Conservation (phyloP, 2,888 invertebrate species). For the Heliconius cydno region DNA sequence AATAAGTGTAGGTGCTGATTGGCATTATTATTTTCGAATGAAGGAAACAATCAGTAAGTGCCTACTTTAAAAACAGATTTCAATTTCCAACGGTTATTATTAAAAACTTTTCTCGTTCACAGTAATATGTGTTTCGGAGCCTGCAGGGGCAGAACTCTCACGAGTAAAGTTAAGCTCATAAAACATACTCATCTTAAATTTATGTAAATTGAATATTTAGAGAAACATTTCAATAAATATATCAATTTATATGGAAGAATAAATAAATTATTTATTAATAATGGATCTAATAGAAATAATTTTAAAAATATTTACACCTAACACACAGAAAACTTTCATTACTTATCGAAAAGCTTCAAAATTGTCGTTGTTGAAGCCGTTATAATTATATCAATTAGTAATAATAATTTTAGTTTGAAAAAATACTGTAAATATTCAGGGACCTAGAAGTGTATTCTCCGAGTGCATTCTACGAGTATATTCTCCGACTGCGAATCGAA, state of each 20-base stretch:
- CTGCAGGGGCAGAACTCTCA: neutral
- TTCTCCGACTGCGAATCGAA: neutral
- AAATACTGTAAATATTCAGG: no score
- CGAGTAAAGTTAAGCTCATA: neutral
- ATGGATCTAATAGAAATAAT: neutral
- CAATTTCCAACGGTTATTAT: neutral
- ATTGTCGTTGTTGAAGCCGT: no score
- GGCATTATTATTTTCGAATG: no score
- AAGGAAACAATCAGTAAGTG: no score
- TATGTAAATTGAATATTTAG: neutral
- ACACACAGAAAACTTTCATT: no score
- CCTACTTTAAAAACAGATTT: neutral
- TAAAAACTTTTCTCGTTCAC: constrained; percentile 6
- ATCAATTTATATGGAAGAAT: neutral
- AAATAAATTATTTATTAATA: neutral
- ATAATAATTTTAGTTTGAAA: no score
- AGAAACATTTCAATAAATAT: neutral
- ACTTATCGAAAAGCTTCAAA: no score
- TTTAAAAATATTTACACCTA: neutral
- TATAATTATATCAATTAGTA: no score
- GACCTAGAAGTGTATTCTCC: no score
- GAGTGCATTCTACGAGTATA: no score
- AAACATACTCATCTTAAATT: neutral
- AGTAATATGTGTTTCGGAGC: constrained; percentile 3
- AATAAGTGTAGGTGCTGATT: no score